Percentiles rank a stretch among this genome's conserved stretches.
Evolutionary conservation across 1,140 invertebrate species (phyloP).

Genomic region (Polypedilum pembai): DNA sequence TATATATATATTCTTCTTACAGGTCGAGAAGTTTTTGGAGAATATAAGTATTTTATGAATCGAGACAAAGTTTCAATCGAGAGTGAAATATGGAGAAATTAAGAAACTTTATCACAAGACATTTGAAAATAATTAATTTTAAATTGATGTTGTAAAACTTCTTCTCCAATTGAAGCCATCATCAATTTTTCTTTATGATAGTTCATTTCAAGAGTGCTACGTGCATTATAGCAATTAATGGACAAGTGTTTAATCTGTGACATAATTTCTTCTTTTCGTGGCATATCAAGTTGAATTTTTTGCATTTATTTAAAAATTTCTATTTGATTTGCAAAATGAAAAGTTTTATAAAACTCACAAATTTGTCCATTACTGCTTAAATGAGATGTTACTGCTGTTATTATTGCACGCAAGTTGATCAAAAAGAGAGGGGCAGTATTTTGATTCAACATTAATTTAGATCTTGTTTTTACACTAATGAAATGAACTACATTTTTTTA

Average conservation of each 20-base stretch:
- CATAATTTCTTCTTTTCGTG: background rate
- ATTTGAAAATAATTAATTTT: background rate
- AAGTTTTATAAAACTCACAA: background rate
- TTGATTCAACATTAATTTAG: background rate
- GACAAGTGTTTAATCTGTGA: no score
- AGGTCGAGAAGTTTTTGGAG: no score
- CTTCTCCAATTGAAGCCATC: background rate
- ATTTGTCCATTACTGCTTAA: background rate
- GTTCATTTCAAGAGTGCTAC: no score
- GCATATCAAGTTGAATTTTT: background rate
- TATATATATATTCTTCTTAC: no score
- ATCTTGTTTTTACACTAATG: background rate
- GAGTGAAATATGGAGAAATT: background rate
- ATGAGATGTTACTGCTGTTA: background rate
- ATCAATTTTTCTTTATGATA: background rate
- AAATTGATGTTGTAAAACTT: no score
- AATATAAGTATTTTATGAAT: background rate
- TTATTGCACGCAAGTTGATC: background rate
- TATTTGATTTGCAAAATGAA: background rate
- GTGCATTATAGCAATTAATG: no score
- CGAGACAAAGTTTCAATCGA: background rate
- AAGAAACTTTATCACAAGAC: background rate
- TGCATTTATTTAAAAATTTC: background rate
- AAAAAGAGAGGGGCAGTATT: slow-evolving; percentile 26
- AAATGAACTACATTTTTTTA: background rate